Conservation (phyloP, 2,888 invertebrate genomes). For the Drosophila affinis region DNA sequence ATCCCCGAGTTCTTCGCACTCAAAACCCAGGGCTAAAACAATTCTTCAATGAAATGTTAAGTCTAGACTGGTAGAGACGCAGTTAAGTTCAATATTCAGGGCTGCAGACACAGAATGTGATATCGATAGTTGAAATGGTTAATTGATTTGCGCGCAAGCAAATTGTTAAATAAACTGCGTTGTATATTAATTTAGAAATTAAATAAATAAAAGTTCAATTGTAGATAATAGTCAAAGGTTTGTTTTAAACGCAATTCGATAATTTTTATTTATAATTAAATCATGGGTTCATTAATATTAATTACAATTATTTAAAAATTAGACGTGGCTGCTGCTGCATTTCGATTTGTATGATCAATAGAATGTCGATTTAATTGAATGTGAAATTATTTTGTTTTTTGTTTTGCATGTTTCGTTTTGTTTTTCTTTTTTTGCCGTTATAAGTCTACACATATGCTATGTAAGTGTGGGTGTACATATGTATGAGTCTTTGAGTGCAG, state of each 20-base stretch:
- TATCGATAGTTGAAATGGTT: neutral
- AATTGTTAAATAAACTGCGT: neutral
- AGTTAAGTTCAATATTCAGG: too few species aligned
- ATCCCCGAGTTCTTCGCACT: too few species aligned
- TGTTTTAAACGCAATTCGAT: slow-evolving; percentile 48
- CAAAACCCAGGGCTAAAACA: too few species aligned
- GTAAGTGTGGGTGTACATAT: slow-evolving; percentile 45
- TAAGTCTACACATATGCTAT: slow-evolving; percentile 63
- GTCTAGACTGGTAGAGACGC: too few species aligned
- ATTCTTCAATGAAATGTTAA: too few species aligned
- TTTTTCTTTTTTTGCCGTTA: slow-evolving; percentile 61
- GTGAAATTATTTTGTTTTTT: slow-evolving; percentile 41
- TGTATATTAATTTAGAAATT: neutral
- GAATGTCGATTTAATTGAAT: slow-evolving; percentile 66
- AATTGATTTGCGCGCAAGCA: too few species aligned
- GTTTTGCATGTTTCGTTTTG: slow-evolving; percentile 24
- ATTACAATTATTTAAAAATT: slow-evolving; percentile 77
- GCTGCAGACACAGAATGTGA: too few species aligned
- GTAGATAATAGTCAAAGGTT: neutral
- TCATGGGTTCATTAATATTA: slow-evolving; percentile 70
- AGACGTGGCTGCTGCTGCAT: slow-evolving; percentile 72
- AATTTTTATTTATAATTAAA: slow-evolving; percentile 65
- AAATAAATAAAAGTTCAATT: neutral
- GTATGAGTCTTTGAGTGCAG: slow-evolving; percentile 54
- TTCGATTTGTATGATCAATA: slow-evolving; percentile 69